Evolutionary conservation across 2,797 vertebrate species (phyloP).

Genomic region (Hafferia zeledoni): DNA sequence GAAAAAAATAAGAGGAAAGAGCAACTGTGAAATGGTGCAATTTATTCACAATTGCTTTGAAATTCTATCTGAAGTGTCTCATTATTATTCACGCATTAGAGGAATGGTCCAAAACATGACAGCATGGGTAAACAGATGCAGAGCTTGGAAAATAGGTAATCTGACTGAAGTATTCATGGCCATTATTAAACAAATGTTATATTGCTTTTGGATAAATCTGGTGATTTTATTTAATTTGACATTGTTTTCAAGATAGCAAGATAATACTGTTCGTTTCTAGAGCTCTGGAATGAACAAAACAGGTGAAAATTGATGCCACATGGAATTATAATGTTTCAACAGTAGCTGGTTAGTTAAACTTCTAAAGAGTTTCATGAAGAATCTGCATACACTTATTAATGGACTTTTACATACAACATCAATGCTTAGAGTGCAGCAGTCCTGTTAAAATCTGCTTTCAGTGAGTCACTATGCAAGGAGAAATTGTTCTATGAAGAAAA

Average conservation of each 20-base stretch:
- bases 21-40: constrained; percentile 65
- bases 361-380: constrained; percentile 25
- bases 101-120: constrained; percentile 62
- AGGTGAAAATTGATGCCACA: constrained; percentile 47
- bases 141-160: constrained; percentile 62
- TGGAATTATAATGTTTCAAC: constrained; percentile 41
- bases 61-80: constrained; percentile 66
- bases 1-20: constrained; percentile 38
- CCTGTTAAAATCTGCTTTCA: constrained; percentile 45
- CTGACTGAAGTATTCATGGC: constrained; percentile 60
- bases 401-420: constrained; percentile 58
- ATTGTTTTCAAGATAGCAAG: constrained; percentile 66
- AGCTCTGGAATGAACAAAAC: constrained; percentile 58
- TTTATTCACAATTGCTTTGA: constrained; percentile 71
- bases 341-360: constrained; percentile 60
- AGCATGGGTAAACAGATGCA: constrained; percentile 52
- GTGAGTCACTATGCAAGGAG: constrained; percentile 58
- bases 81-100: constrained; percentile 58
- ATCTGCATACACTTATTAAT: constrained; percentile 60
- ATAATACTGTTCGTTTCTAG: constrained; percentile 46
- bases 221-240: constrained; percentile 69
- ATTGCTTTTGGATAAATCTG: constrained; percentile 64
- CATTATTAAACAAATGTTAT: constrained; percentile 63
- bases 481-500: constrained; percentile 55
- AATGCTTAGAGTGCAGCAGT: constrained; percentile 44